Conservation (phyloP, 2,113 vertebrate genomes). For the Zapornia atra region DNA sequence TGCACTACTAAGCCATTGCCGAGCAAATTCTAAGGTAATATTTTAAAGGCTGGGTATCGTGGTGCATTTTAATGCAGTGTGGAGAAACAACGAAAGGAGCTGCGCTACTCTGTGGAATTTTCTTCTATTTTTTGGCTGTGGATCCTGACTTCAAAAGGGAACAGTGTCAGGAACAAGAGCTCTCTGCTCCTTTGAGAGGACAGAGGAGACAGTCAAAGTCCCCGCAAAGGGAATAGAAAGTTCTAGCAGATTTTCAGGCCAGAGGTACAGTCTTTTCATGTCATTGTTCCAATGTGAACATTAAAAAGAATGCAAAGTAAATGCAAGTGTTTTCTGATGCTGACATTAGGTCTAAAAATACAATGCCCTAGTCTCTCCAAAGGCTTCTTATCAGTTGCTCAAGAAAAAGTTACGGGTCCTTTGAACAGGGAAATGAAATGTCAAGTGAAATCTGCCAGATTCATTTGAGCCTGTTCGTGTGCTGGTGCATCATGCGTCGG, state of each 20-base stretch:
- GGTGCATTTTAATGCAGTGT: neutral
- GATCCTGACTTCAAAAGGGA: neutral
- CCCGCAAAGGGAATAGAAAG: neutral
- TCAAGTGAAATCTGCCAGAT: neutral
- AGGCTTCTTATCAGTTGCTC: neutral
- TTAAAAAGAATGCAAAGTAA: slow-evolving; percentile 15
- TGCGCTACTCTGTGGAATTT: neutral
- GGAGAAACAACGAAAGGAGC: neutral
- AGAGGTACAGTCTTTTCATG: neutral
- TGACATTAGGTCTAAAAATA: slow-evolving; percentile 16
- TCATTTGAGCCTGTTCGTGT: neutral
- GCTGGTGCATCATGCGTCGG: neutral
- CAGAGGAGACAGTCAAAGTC: neutral
- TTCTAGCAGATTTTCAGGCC: neutral
- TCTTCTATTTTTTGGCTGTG: neutral
- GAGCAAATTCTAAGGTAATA: neutral
- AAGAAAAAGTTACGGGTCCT: neutral
- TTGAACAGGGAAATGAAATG: neutral
- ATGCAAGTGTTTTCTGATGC: neutral
- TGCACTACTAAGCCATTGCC: neutral
- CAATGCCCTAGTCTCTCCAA: neutral
- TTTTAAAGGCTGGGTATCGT: neutral
- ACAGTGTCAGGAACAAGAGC: neutral
- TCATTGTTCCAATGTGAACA: neutral
- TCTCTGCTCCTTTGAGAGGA: neutral